Percentiles rank a stretch among this genome's conserved stretches.
Evolutionary conservation across 2,113 vertebrate species (phyloP).

Genomic region (Emydura subglobosa): DNA sequence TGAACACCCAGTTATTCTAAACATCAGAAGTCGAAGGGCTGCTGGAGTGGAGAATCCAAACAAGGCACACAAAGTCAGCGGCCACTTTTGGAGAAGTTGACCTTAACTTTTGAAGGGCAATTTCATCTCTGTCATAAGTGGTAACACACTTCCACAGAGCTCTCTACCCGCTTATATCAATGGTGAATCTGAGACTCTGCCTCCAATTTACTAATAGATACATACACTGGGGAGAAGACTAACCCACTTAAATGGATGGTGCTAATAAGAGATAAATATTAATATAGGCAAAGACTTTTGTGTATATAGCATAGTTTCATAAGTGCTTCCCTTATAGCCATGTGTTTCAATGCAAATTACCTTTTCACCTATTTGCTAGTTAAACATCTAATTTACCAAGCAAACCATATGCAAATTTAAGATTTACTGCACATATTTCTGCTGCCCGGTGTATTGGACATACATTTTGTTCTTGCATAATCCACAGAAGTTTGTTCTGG

Average conservation of each 20-base stretch:
- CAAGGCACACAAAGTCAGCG: not conserved
- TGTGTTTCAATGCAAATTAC: not conserved
- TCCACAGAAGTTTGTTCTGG: not conserved
- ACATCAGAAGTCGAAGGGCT: not conserved
- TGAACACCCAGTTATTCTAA: not conserved
- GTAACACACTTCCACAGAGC: not conserved
- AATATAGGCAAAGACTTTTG: not conserved
- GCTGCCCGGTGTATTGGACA: accelerated
- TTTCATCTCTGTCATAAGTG: not conserved
- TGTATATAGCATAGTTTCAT: not conserved
- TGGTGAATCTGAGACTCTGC: not conserved
- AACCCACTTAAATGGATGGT: not conserved
- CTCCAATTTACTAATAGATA: not conserved
- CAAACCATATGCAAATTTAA: not conserved
- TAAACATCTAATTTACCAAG: not conserved
- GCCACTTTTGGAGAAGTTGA: not conserved
- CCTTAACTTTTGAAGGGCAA: not conserved
- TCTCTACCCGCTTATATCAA: not conserved
- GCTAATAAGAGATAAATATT: not conserved
- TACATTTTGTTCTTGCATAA: not conserved
- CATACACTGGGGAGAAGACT: not conserved
- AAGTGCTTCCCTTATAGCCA: not conserved
- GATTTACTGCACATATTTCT: not conserved
- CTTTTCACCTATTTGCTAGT: not conserved
- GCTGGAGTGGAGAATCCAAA: not conserved